phyloP scores from a whole-genome alignment of 2,797 vertebrate species.

The Fringilla coelebs region DNA sequence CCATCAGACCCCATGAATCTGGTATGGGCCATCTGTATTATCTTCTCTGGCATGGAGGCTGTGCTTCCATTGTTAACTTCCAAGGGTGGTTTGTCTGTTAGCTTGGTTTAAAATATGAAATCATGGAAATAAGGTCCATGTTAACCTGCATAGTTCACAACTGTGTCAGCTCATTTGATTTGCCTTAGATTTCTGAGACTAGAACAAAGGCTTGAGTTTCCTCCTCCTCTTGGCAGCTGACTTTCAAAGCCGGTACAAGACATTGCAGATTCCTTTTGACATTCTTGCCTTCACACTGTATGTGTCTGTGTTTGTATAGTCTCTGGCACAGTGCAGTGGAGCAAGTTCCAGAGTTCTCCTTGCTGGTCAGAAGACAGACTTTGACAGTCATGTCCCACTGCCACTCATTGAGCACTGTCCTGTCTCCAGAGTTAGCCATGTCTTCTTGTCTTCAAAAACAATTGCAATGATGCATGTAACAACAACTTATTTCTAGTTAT shows the following conservation, averaged over 20 bases:
- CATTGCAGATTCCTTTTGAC: not conserved
- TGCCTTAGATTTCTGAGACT: not conserved
- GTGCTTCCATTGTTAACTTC: not conserved
- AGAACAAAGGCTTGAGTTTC: not conserved
- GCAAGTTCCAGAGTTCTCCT: not conserved
- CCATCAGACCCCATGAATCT: not conserved
- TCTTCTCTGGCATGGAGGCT: not conserved
- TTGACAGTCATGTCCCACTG: not conserved
- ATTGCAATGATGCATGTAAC: not conserved
- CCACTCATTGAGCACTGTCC: not conserved
- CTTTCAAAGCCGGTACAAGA: not conserved
- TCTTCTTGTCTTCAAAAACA: not conserved
- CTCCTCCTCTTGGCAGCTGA: not conserved
- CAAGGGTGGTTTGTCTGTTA: not conserved
- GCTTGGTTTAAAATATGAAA: not conserved
- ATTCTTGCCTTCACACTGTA: not conserved
- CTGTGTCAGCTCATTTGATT: not conserved
- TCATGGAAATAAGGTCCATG: not conserved
- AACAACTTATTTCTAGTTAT: not conserved
- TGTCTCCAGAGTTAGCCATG: not conserved
- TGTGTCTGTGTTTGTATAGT: not conserved
- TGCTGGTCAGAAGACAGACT: not conserved
- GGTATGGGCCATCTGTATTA: not conserved
- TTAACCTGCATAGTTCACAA: not conserved
- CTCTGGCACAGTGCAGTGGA: not conserved